Evolutionary conservation across 2,797 vertebrate species (phyloP), one percentile per base, ranked within the genome.

Genomic region (Hippocampus kuda): DNA sequence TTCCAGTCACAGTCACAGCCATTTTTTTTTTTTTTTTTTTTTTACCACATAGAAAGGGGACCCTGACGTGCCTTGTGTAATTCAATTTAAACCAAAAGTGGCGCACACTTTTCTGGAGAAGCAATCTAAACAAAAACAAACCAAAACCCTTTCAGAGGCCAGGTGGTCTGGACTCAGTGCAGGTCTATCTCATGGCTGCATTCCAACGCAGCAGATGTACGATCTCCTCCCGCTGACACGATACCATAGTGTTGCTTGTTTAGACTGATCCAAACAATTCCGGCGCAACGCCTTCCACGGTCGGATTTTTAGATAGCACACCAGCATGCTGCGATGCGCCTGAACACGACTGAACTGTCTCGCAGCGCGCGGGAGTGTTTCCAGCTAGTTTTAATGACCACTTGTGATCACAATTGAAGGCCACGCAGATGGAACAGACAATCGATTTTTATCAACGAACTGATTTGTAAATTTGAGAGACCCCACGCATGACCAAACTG

Each of bases 221-320:
- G 44, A 65, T 65, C 63, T 65, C 44, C 15, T 27, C 63, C 15
- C n/a, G 24, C 16, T 26, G 63, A 48, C 44, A 20, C 2, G 44
- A 27, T 48, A 48, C 30, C 18, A 18, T 4, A 65, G 26, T 11
- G 44, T 42, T 12, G 63, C 12, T 65, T 65, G 63, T 49, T 65
- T 48, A 27, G 63, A 65, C 63, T 65, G 24, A 65, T 49, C 24
- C 44, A 65, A 49, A 65, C 63, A 42, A 41, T 42, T 41, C 61
- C 44, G 61, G 61, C 20, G 61, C 41, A 24, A 42, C 44, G n/a
- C 20, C 61, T 44, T 64, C 61, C 61, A 64, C 5, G 2, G 15
- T 49, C 5, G 26, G 63, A 65, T 65, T 65, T 65, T 44, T 63
- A 48, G 44, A 49, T 65, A 65, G 24, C 42, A 65, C 18, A 3